Conservation (phyloP, 1,140 invertebrate species). For the Ectropis grisescens region DNA sequence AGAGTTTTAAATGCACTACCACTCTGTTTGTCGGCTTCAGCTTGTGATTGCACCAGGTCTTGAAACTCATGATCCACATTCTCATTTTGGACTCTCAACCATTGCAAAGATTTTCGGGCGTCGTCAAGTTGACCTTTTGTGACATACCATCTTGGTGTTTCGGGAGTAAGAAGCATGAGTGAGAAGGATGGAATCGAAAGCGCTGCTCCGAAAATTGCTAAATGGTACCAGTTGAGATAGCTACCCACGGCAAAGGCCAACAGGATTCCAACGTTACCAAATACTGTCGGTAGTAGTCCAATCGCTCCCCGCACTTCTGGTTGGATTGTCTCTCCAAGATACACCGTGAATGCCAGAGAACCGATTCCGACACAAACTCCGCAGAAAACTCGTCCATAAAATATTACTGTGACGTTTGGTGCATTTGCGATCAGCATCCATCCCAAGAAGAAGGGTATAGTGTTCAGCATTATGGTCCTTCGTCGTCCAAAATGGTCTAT, state of each 20-base stretch:
- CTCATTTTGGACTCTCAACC: constrained; percentile 81
- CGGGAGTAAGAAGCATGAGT: constrained; percentile 86
- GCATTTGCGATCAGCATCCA: constrained; percentile 85
- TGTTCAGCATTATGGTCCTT: constrained; percentile 82
- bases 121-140: constrained; percentile 80
- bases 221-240: constrained; percentile 82
- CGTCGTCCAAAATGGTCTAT: constrained; percentile 89
- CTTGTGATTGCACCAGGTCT: constrained; percentile 82
- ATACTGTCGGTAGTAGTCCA: constrained; percentile 89
- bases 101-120: constrained; percentile 81
- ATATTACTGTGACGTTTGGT: constrained; percentile 79
- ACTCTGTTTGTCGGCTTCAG: constrained; percentile 74
- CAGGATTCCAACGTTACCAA: constrained; percentile 91
- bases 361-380: constrained; percentile 90
- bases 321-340: constrained; percentile 92
- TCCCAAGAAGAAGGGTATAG: constrained; percentile 85
- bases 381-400: constrained; percentile 80
- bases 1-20: constrained; percentile 74
- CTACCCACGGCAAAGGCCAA: constrained; percentile 82
- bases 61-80: constrained; percentile 87
- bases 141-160: constrained; percentile 92
- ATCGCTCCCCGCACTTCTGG: constrained; percentile 90
- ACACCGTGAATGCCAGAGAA: constrained; percentile 89
- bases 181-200: constrained; percentile 85
- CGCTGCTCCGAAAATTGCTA: constrained; percentile 82